Percentiles rank a stretch among this genome's conserved stretches.
Conservation (phyloP, 2,888 invertebrate genomes). For the Eueremaeus valkanovi region DNA sequence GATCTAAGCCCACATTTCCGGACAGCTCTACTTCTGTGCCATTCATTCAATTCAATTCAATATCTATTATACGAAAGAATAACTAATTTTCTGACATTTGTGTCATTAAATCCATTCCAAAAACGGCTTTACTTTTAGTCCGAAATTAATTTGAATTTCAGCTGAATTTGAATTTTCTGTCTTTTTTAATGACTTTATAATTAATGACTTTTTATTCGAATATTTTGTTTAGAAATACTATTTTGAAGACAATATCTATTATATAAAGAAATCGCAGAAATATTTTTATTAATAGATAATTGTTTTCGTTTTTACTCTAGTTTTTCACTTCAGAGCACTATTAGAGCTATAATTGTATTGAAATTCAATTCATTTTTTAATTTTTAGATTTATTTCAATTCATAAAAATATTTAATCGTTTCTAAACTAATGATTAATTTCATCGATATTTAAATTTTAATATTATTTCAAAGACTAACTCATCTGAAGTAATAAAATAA, state of each 20-base stretch:
- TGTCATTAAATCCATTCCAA: constrained; percentile 18
- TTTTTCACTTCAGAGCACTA: too few species aligned
- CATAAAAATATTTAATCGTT: constrained; percentile 48
- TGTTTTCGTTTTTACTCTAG: too few species aligned
- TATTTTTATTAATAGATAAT: too few species aligned
- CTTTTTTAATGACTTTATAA: not conserved
- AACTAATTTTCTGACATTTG: not conserved
- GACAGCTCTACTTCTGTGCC: not conserved
- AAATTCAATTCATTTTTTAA: too few species aligned
- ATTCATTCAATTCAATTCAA: constrained; percentile 2
- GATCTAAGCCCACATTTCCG: not conserved
- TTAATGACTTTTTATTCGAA: not conserved
- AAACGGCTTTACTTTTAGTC: not conserved
- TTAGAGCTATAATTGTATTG: too few species aligned
- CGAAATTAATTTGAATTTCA: not conserved
- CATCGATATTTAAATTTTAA: too few species aligned
- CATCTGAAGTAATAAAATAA: not conserved
- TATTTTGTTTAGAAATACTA: not conserved
- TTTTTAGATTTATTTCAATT: not conserved
- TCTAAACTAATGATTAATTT: not conserved
- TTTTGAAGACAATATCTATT: not conserved
- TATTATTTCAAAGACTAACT: too few species aligned
- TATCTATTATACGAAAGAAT: not conserved
- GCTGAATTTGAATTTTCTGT: not conserved
- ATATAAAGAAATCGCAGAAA: too few species aligned